phyloP scores from a whole-genome alignment of 2,888 invertebrate species.

The Phortica magna region DNA sequence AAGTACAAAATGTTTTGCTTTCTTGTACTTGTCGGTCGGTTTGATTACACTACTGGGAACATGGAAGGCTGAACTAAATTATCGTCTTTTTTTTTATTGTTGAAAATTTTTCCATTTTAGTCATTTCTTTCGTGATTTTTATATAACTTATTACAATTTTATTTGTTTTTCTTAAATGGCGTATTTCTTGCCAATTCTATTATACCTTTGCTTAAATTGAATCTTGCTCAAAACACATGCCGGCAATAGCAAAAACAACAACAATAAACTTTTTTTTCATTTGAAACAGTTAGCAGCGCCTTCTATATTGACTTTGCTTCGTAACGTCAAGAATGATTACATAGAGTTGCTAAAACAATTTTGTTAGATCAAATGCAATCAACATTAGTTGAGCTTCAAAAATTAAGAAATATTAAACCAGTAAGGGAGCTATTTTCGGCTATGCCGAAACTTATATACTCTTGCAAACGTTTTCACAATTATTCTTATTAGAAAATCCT shows the following conservation, averaged over 20 bases:
- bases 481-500: too few relatives aligned
- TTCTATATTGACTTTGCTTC: conserved; percentile 21
- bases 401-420: too few relatives aligned
- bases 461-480: too few relatives aligned
- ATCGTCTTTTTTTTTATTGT: conserved; percentile 1
- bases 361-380: conserved; percentile 23
- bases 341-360: conserved; percentile 28
- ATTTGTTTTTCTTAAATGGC: conserved; percentile 30
- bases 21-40: conserved; percentile 6
- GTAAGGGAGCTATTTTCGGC: too few relatives aligned
- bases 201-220: conserved; percentile 16
- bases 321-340: not conserved
- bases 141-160: conserved; percentile 23
- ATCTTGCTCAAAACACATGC: conserved; percentile 29
- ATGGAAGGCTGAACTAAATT: conserved; percentile 36
- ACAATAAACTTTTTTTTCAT: conserved; percentile 9
- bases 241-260: not conserved
- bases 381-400: not conserved
- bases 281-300: conserved; percentile 12
- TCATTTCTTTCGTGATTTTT: conserved; percentile 20
- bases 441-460: too few relatives aligned
- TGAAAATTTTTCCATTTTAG: not conserved
- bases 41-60: conserved; percentile 35
- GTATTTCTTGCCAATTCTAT: not conserved
- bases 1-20: not conserved